Evolutionary conservation across 2,797 vertebrate species (phyloP).

Genomic region (Ptychobarbus kaznakovi): DNA sequence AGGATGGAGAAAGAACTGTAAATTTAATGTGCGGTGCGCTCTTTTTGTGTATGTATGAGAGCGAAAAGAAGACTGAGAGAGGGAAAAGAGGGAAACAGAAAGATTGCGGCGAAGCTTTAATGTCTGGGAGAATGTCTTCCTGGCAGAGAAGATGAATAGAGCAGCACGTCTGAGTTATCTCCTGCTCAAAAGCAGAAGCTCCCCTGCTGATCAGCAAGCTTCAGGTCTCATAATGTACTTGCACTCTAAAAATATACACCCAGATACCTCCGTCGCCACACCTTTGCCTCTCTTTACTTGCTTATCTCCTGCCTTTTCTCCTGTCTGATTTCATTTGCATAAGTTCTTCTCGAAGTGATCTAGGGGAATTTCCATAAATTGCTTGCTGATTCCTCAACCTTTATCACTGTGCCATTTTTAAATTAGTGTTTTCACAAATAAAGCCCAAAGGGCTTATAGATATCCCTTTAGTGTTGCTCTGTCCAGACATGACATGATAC

Average conservation of each 20-base stretch:
- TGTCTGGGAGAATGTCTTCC: slow-evolving; percentile 43
- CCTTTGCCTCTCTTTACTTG: slow-evolving; percentile 31
- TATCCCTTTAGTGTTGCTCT: background rate
- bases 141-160: slow-evolving; percentile 58
- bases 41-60: background rate
- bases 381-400: background rate
- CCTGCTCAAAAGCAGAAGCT: slow-evolving; percentile 50
- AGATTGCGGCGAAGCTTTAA: slow-evolving; percentile 41
- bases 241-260: slow-evolving; percentile 47
- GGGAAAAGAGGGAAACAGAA: slow-evolving; percentile 23
- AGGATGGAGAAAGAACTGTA: background rate
- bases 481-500: background rate
- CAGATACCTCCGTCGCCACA: slow-evolving; percentile 10
- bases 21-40: slow-evolving; percentile 3
- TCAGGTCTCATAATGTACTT: slow-evolving; percentile 52
- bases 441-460: background rate
- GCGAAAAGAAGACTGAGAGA: background rate
- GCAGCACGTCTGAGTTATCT: slow-evolving; percentile 54
- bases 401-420: slow-evolving; percentile 22
- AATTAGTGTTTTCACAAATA: background rate
- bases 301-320: slow-evolving; percentile 15
- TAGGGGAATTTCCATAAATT: slow-evolving; percentile 17
- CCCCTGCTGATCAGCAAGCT: slow-evolving; percentile 53
- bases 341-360: slow-evolving; percentile 16
- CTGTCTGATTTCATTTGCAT: slow-evolving; percentile 9